Percentiles rank a stretch among this genome's conserved stretches.
Conservation (phyloP, 92 coral and sea anemone species). For the Heliopora coerulea region DNA sequence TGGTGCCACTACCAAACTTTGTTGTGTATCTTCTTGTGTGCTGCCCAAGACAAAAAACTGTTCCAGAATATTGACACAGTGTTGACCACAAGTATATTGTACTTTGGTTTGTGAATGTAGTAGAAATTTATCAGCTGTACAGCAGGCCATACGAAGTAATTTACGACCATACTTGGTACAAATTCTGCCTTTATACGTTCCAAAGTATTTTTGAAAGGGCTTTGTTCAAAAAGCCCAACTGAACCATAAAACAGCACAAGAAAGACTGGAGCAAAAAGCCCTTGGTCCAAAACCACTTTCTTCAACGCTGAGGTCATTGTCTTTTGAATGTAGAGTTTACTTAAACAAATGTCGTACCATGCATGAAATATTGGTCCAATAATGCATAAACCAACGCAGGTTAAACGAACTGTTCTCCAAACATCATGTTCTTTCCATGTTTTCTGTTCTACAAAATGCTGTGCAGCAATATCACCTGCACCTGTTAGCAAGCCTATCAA, state of each 20-base stretch:
- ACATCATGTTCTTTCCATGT: conserved; percentile 44
- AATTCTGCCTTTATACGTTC: conserved; percentile 49
- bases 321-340: conserved; percentile 44
- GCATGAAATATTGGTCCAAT: conserved; percentile 60
- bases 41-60: conserved; percentile 54
- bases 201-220: conserved; percentile 42
- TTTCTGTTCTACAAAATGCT: conserved; percentile 48
- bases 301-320: conserved; percentile 46
- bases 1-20: too few relatives aligned
- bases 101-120: conserved; percentile 43
- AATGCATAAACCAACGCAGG: conserved; percentile 47
- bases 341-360: conserved; percentile 46
- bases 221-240: conserved; percentile 50
- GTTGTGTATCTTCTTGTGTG: conserved; percentile 35
- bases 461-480: conserved; percentile 55
- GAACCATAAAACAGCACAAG: conserved; percentile 55
- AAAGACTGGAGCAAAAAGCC: conserved; percentile 56
- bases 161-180: conserved; percentile 59
- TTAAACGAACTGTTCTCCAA: conserved; percentile 48
- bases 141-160: conserved; percentile 58
- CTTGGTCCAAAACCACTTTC: conserved; percentile 56
- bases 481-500: conserved; percentile 50
- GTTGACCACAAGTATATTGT: conserved; percentile 50
- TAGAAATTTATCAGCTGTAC: conserved; percentile 54
- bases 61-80: conserved; percentile 59